Base-by-base conservation (phyloP, 2,888 invertebrate genomes). In the Heliconius erato region DNA sequence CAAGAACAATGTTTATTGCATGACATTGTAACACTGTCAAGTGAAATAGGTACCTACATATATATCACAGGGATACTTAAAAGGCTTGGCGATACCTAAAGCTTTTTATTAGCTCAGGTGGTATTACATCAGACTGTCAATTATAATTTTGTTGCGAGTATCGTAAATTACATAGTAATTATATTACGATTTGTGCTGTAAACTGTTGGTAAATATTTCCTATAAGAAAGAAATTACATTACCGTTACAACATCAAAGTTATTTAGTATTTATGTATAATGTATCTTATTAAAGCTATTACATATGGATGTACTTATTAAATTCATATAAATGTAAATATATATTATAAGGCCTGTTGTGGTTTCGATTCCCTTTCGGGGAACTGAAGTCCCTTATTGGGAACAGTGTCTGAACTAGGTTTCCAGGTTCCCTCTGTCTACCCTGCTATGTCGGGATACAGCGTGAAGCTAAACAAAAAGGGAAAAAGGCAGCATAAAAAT, bases 81-180 rank as follows among this genome's bases (percentile, higher is more conserved):
- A 74, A 69, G 71, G 69, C 82, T 74, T 26, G n/a, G 78, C 78
- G 65, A 78, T 35, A 32, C 16, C 40, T 71, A 71, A 71, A 74
- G 69, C 76, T 82, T 88, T 87, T 90, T 88, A 87, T 88, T 84
- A 79, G 80, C 84, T 84, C 81, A 83, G 74, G 83, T 79, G 49
- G 82, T 85, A 88, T 91, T 91, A 89, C 91, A 86, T 91, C 91
- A 90, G 89, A 83, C 83, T 81, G 80, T 79, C 67, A 67, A 80
- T 84, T 80, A 82, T 65, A 59, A 49, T 54, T 76, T 65, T 59
- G 65, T 76, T 44, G 71, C 82, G 63, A 44, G 72, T 79, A 81
- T 49, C 67, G 69, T 44, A 79, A 80, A 84, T 84, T 84, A 81
- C 79, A 81, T 69, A 79, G 81, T 28, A 83, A 84, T 83, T 84